Percentiles rank a stretch among this genome's conserved stretches.
Evolutionary conservation across 2,888 invertebrate genomes (phyloP).

Genomic region (Thereva unica): DNA sequence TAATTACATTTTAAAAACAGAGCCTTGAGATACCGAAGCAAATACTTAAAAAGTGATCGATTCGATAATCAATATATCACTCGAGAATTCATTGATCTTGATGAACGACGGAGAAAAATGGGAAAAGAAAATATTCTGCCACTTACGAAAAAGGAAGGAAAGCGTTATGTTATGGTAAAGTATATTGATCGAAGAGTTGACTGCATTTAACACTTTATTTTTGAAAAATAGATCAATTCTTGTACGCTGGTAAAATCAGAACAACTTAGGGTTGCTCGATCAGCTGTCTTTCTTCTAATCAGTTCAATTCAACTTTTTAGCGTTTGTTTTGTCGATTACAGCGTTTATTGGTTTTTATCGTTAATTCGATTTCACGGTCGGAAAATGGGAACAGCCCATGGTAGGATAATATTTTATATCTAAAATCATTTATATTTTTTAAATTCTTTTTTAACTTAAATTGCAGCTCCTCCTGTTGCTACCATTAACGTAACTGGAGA

Average conservation of each 20-base stretch:
- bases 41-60: constrained; percentile 69
- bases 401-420: constrained; percentile 45
- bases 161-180: constrained; percentile 66
- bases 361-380: constrained; percentile 60
- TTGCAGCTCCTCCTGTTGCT: constrained; percentile 60
- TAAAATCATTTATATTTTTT: background rate
- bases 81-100: constrained; percentile 66
- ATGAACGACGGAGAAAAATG: constrained; percentile 63
- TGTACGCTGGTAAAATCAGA: constrained; percentile 50
- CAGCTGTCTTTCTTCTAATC: constrained; percentile 64
- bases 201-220: constrained; percentile 3
- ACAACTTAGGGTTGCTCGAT: constrained; percentile 46
- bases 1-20: constrained; percentile 55
- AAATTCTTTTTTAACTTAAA: constrained; percentile 14
- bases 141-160: constrained; percentile 66
- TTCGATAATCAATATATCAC: constrained; percentile 77
- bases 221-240: constrained; percentile 49
- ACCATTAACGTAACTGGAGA: constrained; percentile 66
- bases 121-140: constrained; percentile 70
- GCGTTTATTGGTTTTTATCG: constrained; percentile 76
- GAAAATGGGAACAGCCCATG: constrained; percentile 58
- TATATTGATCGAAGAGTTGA: background rate
- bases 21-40: constrained; percentile 71
- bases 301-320: constrained; percentile 72
- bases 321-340: constrained; percentile 77